Evolutionary conservation across 2,888 invertebrate species (phyloP), one percentile per base, ranked within the genome.

Genomic region (Tetragonula carbonaria): DNA sequence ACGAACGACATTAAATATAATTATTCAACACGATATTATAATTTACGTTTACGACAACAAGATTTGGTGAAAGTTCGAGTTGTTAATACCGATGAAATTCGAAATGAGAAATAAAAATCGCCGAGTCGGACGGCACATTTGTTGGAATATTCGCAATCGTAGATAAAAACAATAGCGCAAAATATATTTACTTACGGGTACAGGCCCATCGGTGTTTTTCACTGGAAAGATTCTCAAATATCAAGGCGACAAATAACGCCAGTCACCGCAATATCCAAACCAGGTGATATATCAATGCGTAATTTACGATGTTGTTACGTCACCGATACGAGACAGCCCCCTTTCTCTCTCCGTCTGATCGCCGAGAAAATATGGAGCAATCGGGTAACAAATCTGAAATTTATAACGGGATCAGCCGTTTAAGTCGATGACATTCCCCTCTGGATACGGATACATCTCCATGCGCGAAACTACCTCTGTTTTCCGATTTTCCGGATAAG

Each of bases 361-460:
- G 62, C 21, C 33, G 66, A 65, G 59, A 53, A 89, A 86, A 87
- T 87, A 88, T 74, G 82, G 79, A 80, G 50, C 77, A 70, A 75
- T 77, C 76, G 70, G 70, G 73, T 72, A 73, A 87, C 87, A 83
- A 90, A 89, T 91, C 84, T 83, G 70, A 88, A 91, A 91, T 90
- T 91, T 90, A 91, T 90, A 87, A 89, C 89, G 70, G 89, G 86
- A 90, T 91, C 86, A 89, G 76, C 86, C 81, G 86, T 80, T 88
- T 85, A 85, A 88, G 87, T 78, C 85, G 84, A 84, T 81, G 63
- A 63, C 73, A 57, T 38, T 45, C 70, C 77, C 53, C 53, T 23
- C 16, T 8, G 55, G 59, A 33, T 74, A 81, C 70, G 74, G 74
- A 50, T 55, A 21, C 63, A 33, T 65, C 51, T 53, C 23, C n/a